Evolutionary conservation across 2,888 invertebrate species (phyloP).

Genomic region (Megamerina dolium): DNA sequence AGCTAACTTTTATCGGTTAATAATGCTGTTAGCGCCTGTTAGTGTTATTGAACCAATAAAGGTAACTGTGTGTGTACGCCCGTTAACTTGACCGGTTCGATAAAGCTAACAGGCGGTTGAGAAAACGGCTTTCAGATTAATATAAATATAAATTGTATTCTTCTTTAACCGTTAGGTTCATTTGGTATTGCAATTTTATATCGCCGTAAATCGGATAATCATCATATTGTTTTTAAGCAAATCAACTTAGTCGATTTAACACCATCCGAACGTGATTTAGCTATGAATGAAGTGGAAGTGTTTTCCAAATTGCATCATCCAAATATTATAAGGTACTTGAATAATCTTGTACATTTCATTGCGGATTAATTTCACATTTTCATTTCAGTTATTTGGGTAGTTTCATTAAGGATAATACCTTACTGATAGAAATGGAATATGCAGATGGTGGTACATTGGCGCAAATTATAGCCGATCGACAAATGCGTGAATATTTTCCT

Average conservation of each 20-base stretch:
- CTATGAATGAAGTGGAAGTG: slow-evolving; percentile 65
- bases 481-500: slow-evolving; percentile 50
- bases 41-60: too few relatives aligned
- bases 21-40: too few relatives aligned
- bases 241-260: slow-evolving; percentile 64
- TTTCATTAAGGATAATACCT: slow-evolving; percentile 63
- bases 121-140: too few relatives aligned
- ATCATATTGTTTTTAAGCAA: slow-evolving; percentile 67
- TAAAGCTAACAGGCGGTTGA: too few relatives aligned
- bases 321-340: slow-evolving; percentile 58
- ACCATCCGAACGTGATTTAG: slow-evolving; percentile 60
- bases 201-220: slow-evolving; percentile 57
- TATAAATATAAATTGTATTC: too few relatives aligned
- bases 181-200: slow-evolving; percentile 68
- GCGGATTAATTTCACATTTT: too few relatives aligned
- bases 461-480: slow-evolving; percentile 56
- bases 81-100: too few relatives aligned
- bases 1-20: too few relatives aligned
- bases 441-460: slow-evolving; percentile 69
- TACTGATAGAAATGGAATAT: slow-evolving; percentile 75
- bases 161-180: too few relatives aligned
- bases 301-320: slow-evolving; percentile 66
- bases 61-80: too few relatives aligned
- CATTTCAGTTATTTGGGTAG: slow-evolving; percentile 67
- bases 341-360: too few relatives aligned